These are phyloP conservation scores for Camponotus fellah DNA, from an alignment of 2,888 invertebrate genomes.

Conservation along the genomic window DNA sequence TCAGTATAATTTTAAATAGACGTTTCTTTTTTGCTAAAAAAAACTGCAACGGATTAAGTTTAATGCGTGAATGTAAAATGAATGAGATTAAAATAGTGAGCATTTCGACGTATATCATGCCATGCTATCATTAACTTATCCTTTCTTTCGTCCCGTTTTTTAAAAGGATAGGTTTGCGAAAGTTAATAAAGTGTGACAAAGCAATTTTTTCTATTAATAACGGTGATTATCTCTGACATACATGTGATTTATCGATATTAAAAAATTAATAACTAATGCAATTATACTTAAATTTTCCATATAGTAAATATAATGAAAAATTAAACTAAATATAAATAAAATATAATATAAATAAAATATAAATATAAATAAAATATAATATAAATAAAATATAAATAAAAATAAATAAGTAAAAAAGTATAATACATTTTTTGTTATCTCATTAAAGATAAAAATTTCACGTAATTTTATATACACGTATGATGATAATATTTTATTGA, in stretches of 20 bases:
- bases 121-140: conserved; percentile 35
- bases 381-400: neutral
- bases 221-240: neutral
- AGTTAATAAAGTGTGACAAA: conserved; percentile 8
- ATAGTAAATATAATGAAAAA: neutral
- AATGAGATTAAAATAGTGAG: conserved; percentile 12
- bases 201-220: neutral
- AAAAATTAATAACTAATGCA: neutral
- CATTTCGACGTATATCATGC: neutral
- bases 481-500: too few species aligned
- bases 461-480: conserved; percentile 3
- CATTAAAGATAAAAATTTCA: neutral
- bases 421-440: neutral
- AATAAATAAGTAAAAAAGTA: too few species aligned
- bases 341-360: neutral
- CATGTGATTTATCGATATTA: neutral
- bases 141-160: neutral
- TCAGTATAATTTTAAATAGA: too few species aligned
- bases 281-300: neutral
- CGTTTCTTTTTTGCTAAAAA: too few species aligned
- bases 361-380: neutral
- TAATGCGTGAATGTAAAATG: neutral
- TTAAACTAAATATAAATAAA: neutral
- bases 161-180: conserved; percentile 22
- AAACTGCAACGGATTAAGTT: neutral